Conservation (phyloP, 2,888 invertebrate genomes). For the Acheta domesticus region DNA sequence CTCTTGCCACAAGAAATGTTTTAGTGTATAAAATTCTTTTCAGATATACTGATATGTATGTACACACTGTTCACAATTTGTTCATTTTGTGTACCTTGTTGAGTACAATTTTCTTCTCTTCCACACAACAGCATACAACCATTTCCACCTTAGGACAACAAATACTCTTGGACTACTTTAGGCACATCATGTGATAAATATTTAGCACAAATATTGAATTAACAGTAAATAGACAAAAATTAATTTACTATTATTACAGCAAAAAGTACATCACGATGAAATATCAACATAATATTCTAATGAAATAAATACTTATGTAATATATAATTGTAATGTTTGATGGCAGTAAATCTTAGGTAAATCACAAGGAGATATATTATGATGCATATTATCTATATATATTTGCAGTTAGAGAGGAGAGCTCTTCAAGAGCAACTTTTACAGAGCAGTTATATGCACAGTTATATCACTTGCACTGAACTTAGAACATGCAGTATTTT, state of each 20-base stretch:
- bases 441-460: background rate
- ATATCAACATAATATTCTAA: background rate
- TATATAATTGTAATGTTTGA: background rate
- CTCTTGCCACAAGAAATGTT: conserved; percentile 3
- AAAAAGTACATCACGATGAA: background rate
- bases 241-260: background rate
- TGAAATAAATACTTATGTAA: conserved; percentile 5
- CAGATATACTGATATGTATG: conserved; percentile 6
- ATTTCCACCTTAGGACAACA: background rate
- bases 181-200: background rate
- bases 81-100: background rate
- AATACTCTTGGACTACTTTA: background rate
- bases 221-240: no score
- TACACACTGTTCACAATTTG: conserved; percentile 3
- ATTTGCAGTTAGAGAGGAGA: background rate
- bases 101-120: background rate
- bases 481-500: no score
- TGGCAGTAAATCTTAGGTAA: background rate
- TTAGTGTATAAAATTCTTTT: background rate
- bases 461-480: background rate
- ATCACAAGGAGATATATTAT: background rate
- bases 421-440: background rate
- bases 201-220: no score
- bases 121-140: background rate
- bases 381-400: background rate